A percentile compares a stretch with the other conserved stretches of the same genome.
Conservation (phyloP, 1,140 invertebrate genomes). For the Drosophila littoralis region DNA sequence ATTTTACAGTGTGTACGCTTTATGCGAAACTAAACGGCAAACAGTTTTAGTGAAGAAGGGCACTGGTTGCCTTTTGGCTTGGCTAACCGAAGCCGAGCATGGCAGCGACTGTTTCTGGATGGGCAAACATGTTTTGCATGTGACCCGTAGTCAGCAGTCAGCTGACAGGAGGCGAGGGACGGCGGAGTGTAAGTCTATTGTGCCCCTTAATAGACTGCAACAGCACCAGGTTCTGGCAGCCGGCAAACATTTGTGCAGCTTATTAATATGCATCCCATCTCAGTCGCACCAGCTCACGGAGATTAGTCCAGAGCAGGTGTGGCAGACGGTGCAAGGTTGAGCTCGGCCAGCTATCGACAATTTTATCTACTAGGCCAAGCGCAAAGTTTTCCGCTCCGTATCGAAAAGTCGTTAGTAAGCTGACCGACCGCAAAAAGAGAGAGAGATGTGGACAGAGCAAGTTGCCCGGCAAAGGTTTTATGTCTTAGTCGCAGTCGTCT, state of each 20-base stretch:
- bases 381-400: conserved; percentile 66
- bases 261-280: conserved; percentile 72
- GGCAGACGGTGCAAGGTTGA: not conserved
- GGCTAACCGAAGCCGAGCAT: conserved; percentile 16
- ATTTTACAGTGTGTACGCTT: conserved; percentile 67
- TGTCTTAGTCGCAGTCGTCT: conserved; percentile 48
- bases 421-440: conserved; percentile 72
- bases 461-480: conserved; percentile 45
- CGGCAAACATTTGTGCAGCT: conserved; percentile 74
- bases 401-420: conserved; percentile 80
- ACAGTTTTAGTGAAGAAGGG: conserved; percentile 70
- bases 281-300: conserved; percentile 4
- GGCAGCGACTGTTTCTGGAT: conserved; percentile 20
- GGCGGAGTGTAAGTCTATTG: conserved; percentile 51
- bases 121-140: conserved; percentile 44
- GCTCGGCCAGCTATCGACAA: conserved; percentile 52
- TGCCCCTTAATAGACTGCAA: conserved; percentile 73
- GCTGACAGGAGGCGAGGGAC: not conserved
- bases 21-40: conserved; percentile 77
- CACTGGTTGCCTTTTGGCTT: conserved; percentile 20
- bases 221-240: conserved; percentile 51
- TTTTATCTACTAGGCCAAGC: conserved; percentile 71
- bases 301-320: conserved; percentile 61
- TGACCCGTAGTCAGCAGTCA: conserved; percentile 6
- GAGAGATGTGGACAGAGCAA: conserved; percentile 49